phyloP scores from a whole-genome alignment of 2,113 vertebrate species.

The Kryptolebias marmoratus region DNA sequence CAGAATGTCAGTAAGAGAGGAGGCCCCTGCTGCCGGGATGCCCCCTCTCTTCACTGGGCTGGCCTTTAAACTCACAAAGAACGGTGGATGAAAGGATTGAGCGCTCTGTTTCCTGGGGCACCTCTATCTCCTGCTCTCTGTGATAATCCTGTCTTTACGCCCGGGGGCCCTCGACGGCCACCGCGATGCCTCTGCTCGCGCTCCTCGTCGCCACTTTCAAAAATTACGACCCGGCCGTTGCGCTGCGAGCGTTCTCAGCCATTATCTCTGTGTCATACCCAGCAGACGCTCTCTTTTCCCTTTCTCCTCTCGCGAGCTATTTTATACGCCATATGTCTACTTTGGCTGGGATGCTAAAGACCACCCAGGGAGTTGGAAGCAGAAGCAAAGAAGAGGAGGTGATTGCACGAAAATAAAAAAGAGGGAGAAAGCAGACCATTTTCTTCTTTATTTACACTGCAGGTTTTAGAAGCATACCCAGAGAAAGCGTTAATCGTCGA shows the following conservation, averaged over 20 bases:
- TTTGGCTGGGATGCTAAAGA: slow-evolving; percentile 41
- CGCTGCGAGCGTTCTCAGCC: slow-evolving; percentile 4
- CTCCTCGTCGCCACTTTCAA: slow-evolving; percentile 17
- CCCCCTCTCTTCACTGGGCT: slow-evolving; percentile 26
- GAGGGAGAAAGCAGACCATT: not conserved
- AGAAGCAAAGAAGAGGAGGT: slow-evolving; percentile 10
- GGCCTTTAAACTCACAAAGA: slow-evolving; percentile 60
- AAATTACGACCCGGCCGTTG: slow-evolving; percentile 32
- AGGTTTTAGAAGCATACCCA: slow-evolving; percentile 12
- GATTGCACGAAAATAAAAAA: not conserved
- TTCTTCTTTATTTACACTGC: slow-evolving; percentile 12
- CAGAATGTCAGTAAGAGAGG: slow-evolving; percentile 22
- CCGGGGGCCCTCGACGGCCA: slow-evolving; percentile 34
- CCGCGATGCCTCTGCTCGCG: slow-evolving; percentile 37
- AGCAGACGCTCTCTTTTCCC: not conserved
- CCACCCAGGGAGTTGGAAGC: slow-evolving; percentile 38
- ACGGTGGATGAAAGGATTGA: slow-evolving; percentile 58
- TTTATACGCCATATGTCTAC: slow-evolving; percentile 55
- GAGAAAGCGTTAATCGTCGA: slow-evolving; percentile 16
- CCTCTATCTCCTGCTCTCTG: slow-evolving; percentile 56
- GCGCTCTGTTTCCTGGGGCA: slow-evolving; percentile 53
- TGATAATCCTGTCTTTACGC: slow-evolving; percentile 54
- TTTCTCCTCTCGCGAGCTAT: slow-evolving; percentile 5
- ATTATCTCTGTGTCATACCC: not conserved
- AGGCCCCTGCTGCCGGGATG: slow-evolving; percentile 27